Evolutionary conservation across 1,140 invertebrate species (phyloP).

Genomic region (Pogonognathellus flavescens): DNA sequence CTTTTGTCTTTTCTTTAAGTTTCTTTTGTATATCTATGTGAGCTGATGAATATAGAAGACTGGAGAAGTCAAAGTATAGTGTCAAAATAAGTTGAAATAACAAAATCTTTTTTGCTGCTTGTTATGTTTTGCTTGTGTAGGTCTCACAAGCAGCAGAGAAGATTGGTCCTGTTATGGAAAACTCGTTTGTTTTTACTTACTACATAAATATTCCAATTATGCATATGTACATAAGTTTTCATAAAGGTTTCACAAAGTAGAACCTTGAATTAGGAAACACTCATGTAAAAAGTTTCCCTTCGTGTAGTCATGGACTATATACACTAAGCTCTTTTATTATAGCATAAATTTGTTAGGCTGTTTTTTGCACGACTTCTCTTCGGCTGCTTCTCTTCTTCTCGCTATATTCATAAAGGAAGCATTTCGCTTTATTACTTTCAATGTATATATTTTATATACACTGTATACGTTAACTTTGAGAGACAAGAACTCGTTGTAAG

Average conservation of each 20-base stretch:
- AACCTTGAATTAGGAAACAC: not conserved
- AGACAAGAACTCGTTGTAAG: not conserved
- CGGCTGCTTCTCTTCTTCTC: not conserved
- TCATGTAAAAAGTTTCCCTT: not conserved
- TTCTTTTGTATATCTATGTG: slow-evolving; percentile 42
- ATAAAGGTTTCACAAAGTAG: not conserved
- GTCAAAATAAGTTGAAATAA: slow-evolving; percentile 18
- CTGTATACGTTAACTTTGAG: not conserved
- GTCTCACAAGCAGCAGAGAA: slow-evolving; percentile 5
- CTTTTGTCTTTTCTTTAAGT: slow-evolving; percentile 61
- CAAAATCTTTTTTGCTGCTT: not conserved
- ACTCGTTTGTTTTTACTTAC: slow-evolving; percentile 13
- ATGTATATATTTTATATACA: not conserved
- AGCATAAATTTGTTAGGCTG: not conserved
- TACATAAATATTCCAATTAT: not conserved
- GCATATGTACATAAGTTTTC: slow-evolving; percentile 10
- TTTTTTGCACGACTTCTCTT: slow-evolving; percentile 1
- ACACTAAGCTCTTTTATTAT: not conserved
- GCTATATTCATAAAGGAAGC: too few species aligned
- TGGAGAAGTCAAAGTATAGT: slow-evolving; percentile 27
- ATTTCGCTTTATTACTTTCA: not conserved
- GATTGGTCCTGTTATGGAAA: slow-evolving; percentile 8
- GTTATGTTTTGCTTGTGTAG: not conserved
- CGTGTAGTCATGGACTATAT: not conserved
- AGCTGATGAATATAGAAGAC: not conserved